Evolutionary conservation across 2,888 invertebrate species (phyloP), one percentile per base, ranked within the genome.

Genomic region (Timema podura): DNA sequence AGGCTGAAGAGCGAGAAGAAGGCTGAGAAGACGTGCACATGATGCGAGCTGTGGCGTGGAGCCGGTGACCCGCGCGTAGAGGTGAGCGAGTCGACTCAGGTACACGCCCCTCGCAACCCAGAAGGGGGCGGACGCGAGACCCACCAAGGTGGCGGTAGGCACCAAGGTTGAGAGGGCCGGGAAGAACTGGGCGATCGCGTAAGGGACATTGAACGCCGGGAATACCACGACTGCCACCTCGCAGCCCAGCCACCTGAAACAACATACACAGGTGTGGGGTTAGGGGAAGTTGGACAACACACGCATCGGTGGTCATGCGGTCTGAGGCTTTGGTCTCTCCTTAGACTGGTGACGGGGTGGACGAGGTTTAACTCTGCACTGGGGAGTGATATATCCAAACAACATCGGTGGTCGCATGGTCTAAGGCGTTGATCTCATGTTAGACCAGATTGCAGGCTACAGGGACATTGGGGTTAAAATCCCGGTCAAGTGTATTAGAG

Each of bases 231-330:
- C 15, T 9, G 57, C 30, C 57, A 15, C 15, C 57, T 57, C n/a
- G 57, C 57, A 57, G 13, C 57, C 57, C 57, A 57, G 57, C 57
- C 57, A 57, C 57, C 57, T 57, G 57, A 15, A 13, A 57, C 57
- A 54, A 54, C 10, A n/a, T 16, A 15, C 13, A 51, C 51, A 13
- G 8, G 16, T 8, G 3, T 30, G 8, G 16, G 5, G 57, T 1
- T 30, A 30, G 30, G 30, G 30, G 30, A 30, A 30, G 30, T 30
- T 30, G 30, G 30, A 30, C 30, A 30, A 30, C 30, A 3, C 30
- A 30, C 30, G 30, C 30, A 30, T 30, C 30, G 30, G 30, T 30
- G 30, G 30, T 30, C 30, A 30, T 30, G 30, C 30, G 30, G 30
- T 30, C 30, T 30, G 30, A 30, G 30, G 30, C 30, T 30, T 30